Evolutionary conservation across 2,888 invertebrate species (phyloP).

Genomic region (Chrysopilus asiliformis): DNA sequence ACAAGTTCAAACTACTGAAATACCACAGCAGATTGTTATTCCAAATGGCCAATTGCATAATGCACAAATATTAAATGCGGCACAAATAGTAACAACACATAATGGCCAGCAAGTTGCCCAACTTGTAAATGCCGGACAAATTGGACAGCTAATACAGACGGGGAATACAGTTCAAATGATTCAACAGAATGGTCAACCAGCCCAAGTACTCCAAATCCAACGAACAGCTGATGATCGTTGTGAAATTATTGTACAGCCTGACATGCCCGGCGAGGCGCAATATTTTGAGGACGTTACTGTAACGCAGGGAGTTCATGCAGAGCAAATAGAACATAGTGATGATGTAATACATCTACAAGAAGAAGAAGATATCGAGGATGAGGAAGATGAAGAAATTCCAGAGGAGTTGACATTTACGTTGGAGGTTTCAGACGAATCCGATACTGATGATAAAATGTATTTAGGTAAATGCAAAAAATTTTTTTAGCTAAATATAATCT

Average conservation of each 20-base stretch:
- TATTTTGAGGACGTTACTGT: conserved; percentile 29
- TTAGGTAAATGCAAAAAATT: conserved; percentile 9
- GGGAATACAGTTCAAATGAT: conserved; percentile 34
- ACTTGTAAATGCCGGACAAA: conserved; percentile 25
- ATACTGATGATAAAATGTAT: conserved; percentile 18
- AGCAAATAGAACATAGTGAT: conserved; percentile 24
- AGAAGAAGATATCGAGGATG: conserved; percentile 20
- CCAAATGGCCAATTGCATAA: conserved; percentile 24
- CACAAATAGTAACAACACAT: conserved; percentile 29
- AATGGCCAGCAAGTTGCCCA: conserved; percentile 30
- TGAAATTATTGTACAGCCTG: conserved; percentile 27
- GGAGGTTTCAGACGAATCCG: conserved; percentile 16
- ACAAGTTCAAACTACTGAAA: conserved; percentile 12
- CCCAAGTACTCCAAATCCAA: conserved; percentile 22
- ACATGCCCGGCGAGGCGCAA: conserved; percentile 27
- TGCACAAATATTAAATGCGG: conserved; percentile 33
- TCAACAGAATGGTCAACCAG: conserved; percentile 30
- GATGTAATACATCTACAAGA: conserved; percentile 27
- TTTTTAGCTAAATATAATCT: not conserved
- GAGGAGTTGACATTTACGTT: conserved; percentile 17
- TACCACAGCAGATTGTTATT: conserved; percentile 31
- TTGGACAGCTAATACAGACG: conserved; percentile 20
- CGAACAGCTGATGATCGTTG: conserved; percentile 18
- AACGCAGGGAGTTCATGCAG: conserved; percentile 11
- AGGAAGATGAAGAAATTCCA: conserved; percentile 19